phyloP scores from a whole-genome alignment of 2,888 invertebrate genomes.

The Tenthredo scrophulariae region DNA sequence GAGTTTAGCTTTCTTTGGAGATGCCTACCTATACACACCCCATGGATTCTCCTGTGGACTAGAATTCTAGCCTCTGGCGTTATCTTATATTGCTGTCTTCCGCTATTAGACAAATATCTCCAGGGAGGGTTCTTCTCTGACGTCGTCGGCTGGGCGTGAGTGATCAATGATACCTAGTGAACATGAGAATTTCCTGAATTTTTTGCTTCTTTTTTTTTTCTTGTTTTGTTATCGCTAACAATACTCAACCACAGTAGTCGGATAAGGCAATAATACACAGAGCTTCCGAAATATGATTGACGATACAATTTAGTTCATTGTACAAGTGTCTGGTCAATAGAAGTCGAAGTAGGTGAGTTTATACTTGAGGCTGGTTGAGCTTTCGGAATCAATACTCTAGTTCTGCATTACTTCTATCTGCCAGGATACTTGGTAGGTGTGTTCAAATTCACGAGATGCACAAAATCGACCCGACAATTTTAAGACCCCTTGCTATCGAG shows the following conservation, averaged over 20 bases:
- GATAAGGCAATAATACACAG: background rate
- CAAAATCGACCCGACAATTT: background rate
- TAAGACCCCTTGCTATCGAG: background rate
- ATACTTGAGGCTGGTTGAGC: background rate
- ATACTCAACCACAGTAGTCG: background rate
- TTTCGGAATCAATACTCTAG: background rate
- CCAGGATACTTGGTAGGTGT: background rate
- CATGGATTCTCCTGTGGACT: background rate
- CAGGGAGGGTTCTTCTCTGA: background rate
- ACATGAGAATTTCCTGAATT: background rate
- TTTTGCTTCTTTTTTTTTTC: too few relatives aligned
- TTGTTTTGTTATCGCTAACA: background rate
- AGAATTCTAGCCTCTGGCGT: conserved; percentile 26
- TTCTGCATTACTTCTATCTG: background rate
- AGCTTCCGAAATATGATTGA: conserved; percentile 1
- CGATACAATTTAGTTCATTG: background rate
- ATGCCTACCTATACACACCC: background rate
- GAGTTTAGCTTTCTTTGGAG: background rate
- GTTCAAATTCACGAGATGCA: background rate
- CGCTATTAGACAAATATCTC: conserved; percentile 45
- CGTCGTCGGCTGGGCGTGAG: background rate
- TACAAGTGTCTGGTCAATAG: background rate
- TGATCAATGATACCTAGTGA: conserved; percentile 15
- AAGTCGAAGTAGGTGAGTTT: background rate
- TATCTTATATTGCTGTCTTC: conserved; percentile 34